These are phyloP conservation scores for Amphiprion percula DNA, from an alignment of 2,113 vertebrate genomes.

Conservation along the genomic window DNA sequence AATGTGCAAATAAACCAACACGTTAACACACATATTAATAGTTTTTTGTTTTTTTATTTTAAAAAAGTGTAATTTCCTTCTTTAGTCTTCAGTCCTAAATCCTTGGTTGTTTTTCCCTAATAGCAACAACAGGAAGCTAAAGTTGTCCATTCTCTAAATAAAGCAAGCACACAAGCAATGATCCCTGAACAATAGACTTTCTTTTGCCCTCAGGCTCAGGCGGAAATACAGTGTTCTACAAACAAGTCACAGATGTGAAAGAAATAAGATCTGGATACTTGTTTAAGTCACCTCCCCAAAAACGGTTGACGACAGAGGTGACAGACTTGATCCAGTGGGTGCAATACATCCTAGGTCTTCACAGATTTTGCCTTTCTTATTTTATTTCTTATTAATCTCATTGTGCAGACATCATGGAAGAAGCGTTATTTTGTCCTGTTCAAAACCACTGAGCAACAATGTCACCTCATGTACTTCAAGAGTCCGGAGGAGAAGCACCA, in stretches of 20 bases:
- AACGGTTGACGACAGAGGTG: conserved; percentile 58
- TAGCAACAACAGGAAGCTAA: not conserved
- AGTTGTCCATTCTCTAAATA: not conserved
- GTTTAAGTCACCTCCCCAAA: conserved; percentile 79
- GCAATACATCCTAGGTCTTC: not conserved
- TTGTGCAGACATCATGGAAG: conserved; percentile 78
- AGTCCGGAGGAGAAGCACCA: conserved; percentile 33
- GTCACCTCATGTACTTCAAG: conserved; percentile 75
- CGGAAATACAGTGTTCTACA: conserved; percentile 59
- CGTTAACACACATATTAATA: not conserved
- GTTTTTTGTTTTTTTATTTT: not conserved
- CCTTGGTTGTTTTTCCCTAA: not conserved
- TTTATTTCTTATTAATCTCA: not conserved
- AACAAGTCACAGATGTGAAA: not conserved
- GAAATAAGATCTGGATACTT: conserved; percentile 76
- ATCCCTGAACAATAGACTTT: not conserved
- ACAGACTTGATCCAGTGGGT: not conserved
- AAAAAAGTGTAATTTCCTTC: no score
- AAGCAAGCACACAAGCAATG: not conserved
- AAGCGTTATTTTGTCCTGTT: conserved; percentile 72
- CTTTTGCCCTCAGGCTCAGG: conserved; percentile 44
- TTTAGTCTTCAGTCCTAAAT: no score
- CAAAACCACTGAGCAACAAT: conserved; percentile 42
- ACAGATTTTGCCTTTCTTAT: not conserved
- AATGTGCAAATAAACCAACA: conserved; percentile 4